A percentile compares a stretch with the other conserved stretches of the same genome.
These are phyloP conservation scores for Leptodactylus fallax DNA, from an alignment of 2,797 vertebrate genomes.

Conservation along the genomic window DNA sequence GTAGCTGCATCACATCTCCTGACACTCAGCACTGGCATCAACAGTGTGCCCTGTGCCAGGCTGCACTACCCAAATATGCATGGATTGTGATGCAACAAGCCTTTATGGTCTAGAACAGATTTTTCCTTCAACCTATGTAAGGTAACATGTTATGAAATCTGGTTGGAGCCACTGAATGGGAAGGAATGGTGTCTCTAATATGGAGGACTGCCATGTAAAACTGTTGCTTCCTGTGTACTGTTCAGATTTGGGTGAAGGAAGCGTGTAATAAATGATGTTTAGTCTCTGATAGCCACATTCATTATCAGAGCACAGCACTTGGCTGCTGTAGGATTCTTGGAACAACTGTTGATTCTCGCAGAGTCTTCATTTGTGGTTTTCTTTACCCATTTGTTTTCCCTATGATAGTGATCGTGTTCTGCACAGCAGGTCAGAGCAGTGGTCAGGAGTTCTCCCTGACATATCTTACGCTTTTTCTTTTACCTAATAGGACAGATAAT, in stretches of 20 bases:
- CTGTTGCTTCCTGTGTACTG: constrained; percentile 14
- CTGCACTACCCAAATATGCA: background rate
- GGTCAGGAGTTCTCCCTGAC: background rate
- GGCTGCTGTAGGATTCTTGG: background rate
- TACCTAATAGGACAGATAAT: too few species aligned
- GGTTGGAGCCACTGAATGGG: background rate
- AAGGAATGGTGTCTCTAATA: background rate
- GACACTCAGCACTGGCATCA: background rate
- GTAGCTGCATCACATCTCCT: background rate
- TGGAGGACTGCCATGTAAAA: background rate
- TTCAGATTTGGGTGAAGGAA: background rate
- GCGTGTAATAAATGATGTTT: background rate
- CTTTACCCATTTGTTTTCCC: background rate
- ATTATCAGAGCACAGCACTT: background rate
- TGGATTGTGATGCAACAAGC: background rate
- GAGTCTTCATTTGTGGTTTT: background rate
- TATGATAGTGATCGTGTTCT: background rate
- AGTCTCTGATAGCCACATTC: background rate
- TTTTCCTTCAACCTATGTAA: background rate
- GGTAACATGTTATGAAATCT: background rate
- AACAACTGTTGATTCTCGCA: constrained; percentile 17
- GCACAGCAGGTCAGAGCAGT: background rate
- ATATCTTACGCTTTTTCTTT: background rate
- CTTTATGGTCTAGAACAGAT: background rate
- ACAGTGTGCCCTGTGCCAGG: background rate